Conservation (phyloP, 1,140 invertebrate species). For the Sogatella furcifera region DNA sequence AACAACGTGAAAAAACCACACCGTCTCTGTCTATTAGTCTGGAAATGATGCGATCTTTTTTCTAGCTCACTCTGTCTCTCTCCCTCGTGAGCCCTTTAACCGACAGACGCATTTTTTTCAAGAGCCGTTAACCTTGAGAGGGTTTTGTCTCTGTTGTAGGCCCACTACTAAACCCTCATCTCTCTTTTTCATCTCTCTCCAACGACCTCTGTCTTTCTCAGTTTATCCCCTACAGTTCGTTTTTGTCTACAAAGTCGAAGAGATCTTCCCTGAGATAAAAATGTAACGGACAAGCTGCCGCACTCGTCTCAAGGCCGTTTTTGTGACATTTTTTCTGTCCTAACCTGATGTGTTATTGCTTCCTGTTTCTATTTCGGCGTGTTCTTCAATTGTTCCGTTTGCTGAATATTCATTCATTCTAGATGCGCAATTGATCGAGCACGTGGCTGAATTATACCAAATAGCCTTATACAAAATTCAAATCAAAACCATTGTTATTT, state of each 20-base stretch:
- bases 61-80: neutral
- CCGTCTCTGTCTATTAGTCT: no score
- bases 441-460: no score
- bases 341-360: neutral
- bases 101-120: neutral
- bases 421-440: no score
- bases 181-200: neutral
- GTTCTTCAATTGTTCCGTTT: neutral
- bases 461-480: no score
- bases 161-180: neutral
- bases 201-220: neutral
- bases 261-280: neutral
- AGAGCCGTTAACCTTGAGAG: no score
- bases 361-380: neutral
- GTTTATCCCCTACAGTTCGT: neutral
- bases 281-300: neutral
- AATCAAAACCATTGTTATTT: no score
- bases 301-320: neutral
- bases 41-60: no score
- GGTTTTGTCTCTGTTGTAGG: no score
- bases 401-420: no score
- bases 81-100: neutral
- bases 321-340: neutral
- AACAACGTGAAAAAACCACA: no score
- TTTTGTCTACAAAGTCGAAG: neutral